Base-by-base conservation (phyloP, 2,888 invertebrate species). In the Cataglyphis cursor region DNA sequence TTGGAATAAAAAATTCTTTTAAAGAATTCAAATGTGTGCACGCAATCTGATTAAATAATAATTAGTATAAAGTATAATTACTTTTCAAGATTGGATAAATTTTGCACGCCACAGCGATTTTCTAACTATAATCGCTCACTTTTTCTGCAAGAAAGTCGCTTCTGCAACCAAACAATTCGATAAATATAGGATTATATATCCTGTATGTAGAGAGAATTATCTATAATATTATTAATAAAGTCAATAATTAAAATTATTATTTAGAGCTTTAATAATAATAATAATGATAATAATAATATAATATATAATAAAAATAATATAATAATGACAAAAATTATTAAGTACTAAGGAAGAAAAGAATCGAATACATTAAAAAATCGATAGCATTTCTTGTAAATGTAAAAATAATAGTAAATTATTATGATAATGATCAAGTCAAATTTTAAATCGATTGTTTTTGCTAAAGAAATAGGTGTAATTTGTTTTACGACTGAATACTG, bases 401-500 rank as follows among this genome's bases (percentile, higher is more conserved):
- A 61, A 72, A 70, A 82, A 83, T 35, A 73, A 62, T 54, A 31
- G 51, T 44, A 81, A 73, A 76, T 51, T 51, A 38, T 57, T 44
- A 48, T 66, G 82, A 85, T 82, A 82, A 73, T 35, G 76, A 80
- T 68, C 9, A n/a, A 31, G 18, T n/a, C 18, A 31, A 68, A 68
- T 31, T 10, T 64, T 57, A 59, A 66, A 72, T 85, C 61, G 57
- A 76, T 75, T 74, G 68, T 81, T 82, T 87, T 28, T 44, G 31
- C 59, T 31, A 70, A 83, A 83, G 81, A 85, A 83, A 66, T 75
- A 84, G 70, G 75, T 86, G 83, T 83, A 87, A 88, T 81, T 85
- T 81, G 6, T 48, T 65, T 88, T 72, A 80, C 65, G 85, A 90
- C 90, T 51, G n/a, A 93, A 93, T 93, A 93, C 93, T 93, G 93